Evolutionary conservation across 2,797 vertebrate genomes (phyloP), one percentile per base, ranked within the genome.

Genomic region (Cephalopachus bancanus): DNA sequence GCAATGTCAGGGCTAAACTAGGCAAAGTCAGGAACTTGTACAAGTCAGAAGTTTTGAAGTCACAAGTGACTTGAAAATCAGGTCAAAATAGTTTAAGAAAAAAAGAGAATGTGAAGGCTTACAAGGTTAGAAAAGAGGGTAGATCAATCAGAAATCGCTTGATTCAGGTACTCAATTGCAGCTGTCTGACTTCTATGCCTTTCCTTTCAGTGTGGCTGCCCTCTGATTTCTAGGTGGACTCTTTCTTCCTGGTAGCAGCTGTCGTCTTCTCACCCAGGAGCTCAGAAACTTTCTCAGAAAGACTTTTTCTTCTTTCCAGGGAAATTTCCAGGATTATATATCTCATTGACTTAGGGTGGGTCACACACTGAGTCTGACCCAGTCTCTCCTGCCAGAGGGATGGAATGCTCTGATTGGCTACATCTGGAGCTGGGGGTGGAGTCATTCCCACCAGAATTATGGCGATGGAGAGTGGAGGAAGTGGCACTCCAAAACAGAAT

Each of bases 51-150:
- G 71, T 62, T 92, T 90, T 62, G 88, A 80, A 55, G 51, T 76
- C n/a, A 22, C 7, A 8, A 89, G 28, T 69, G 5, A 30, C 22
- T 80, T 95, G 19, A 93, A 90, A 95, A 76, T 1, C 3, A 62
- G 57, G 24, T 93, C 60, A 75, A 96, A 95, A 72, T 94, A 60
- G 28, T 49, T 76, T 87, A 49, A 74, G 37, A 53, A 49, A 67
- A 44, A 79, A 87, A 62, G 26, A 65, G 20, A 88, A 57, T 53
- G 1, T 67, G 44, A 81, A 22, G 44, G 53, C 30, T 91, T 67
- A 83, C 33, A 74, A 89, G 85, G 67, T 55, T 83, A n/a, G 83
- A 69, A 86, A 90, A 5, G 65, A 20, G 30, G 20, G 60, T 26
- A 90, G 19, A 26, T 33, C 30, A 74, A 44, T 89, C 67, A 93